Evolutionary conservation across 2,888 invertebrate genomes (phyloP).

Genomic region (Phalangium opilio): DNA sequence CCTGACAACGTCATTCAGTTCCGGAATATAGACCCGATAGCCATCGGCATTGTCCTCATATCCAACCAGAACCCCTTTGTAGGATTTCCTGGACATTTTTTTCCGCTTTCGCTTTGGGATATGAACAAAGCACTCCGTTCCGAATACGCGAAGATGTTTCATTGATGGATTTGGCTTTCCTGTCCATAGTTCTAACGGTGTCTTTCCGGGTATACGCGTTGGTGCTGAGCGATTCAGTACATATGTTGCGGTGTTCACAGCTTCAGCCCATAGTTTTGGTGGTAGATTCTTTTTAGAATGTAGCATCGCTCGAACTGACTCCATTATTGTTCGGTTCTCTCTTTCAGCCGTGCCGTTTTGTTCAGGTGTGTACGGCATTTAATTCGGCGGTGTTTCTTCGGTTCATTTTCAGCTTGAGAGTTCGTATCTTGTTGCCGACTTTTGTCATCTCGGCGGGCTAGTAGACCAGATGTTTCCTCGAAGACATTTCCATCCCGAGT

Average conservation of each 20-base stretch:
- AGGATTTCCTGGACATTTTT: slow-evolving; percentile 7
- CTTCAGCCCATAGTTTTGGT: too few species aligned
- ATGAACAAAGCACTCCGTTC: slow-evolving; percentile 11
- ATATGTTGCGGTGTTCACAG: neutral
- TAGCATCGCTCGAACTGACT: slow-evolving; percentile 5
- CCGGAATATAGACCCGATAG: slow-evolving; percentile 1
- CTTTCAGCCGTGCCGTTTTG: slow-evolving; percentile 22
- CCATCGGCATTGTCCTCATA: slow-evolving; percentile 5
- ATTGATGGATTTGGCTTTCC: slow-evolving; percentile 7
- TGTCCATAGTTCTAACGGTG: slow-evolving; percentile 18
- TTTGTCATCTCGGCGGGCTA: too few species aligned
- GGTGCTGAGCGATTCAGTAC: slow-evolving; percentile 17
- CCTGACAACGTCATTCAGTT: neutral
- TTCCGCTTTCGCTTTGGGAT: slow-evolving; percentile 7
- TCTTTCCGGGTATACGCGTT: slow-evolving; percentile 5
- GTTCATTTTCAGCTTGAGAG: neutral
- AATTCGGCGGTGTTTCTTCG: neutral
- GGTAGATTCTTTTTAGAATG: too few species aligned
- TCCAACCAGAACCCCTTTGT: slow-evolving; percentile 4
- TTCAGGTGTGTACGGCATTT: slow-evolving; percentile 15
- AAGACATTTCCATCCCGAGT: too few species aligned
- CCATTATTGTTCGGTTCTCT: slow-evolving; percentile 19
- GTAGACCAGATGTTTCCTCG: too few species aligned
- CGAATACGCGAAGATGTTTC: slow-evolving; percentile 15
- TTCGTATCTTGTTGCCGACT: too few species aligned